Evolutionary conservation across 2,113 vertebrate genomes (phyloP).

Genomic region (Cephalopholis sonnerati): DNA sequence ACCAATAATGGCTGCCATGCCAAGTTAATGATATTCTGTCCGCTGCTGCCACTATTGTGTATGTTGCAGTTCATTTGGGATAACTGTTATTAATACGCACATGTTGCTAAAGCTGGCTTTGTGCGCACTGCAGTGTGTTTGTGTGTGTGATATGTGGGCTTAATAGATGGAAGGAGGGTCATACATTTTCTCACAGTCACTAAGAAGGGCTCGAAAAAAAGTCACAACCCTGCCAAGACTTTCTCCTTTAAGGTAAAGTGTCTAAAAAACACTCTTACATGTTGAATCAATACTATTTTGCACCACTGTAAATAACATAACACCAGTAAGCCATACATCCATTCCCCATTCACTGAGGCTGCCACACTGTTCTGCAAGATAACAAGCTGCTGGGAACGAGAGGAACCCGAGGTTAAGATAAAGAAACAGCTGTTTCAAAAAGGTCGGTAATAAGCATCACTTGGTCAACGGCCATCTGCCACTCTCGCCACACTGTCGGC

Average conservation of each 20-base stretch:
- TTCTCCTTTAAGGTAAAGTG: no score
- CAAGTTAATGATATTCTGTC: no score
- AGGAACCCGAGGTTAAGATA: slow-evolving; percentile 41
- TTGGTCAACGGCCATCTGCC: slow-evolving; percentile 1
- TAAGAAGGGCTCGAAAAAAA: background rate
- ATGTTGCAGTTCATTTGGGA: no score
- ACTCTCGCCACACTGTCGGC: slow-evolving; percentile 10
- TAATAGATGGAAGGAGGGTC: no score
- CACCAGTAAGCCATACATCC: slow-evolving; percentile 4
- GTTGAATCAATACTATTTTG: background rate
- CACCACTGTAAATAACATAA: slow-evolving; percentile 34
- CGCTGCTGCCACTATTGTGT: no score
- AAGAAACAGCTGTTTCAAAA: slow-evolving; percentile 44
- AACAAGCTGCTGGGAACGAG: slow-evolving; percentile 44
- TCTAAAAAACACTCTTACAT: background rate
- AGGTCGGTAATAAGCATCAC: background rate
- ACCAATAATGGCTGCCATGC: no score
- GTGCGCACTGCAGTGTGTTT: no score
- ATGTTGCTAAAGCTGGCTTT: no score
- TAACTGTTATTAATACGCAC: no score
- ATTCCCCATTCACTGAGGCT: slow-evolving; percentile 24
- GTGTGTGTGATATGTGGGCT: no score
- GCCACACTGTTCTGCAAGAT: slow-evolving; percentile 35
- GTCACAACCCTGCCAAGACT: no score
- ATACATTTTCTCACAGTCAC: no score